These are phyloP conservation scores for Eupithecia subfuscata DNA, from an alignment of 2,888 invertebrate species.

Conservation along the genomic window DNA sequence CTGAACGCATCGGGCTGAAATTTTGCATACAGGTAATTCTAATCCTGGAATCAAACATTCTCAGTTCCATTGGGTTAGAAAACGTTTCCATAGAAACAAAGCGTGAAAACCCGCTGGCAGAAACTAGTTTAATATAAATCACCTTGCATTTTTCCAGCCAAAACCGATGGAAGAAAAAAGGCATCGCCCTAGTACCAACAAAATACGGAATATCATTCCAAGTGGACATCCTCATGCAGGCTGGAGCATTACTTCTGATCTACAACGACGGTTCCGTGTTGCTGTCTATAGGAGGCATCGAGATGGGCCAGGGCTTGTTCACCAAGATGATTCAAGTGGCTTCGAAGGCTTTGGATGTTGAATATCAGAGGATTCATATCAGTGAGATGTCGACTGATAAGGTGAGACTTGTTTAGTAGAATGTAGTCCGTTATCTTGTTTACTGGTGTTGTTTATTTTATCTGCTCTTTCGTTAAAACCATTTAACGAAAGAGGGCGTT, in stretches of 20 bases:
- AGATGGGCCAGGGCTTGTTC: constrained; percentile 96
- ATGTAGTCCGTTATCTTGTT: background rate
- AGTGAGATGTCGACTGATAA: constrained; percentile 91
- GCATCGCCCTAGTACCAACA: constrained; percentile 88
- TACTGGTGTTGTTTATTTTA: no score
- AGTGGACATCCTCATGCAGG: constrained; percentile 87
- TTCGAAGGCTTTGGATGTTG: constrained; percentile 86
- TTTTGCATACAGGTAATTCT: no score
- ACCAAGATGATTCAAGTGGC: constrained; percentile 95
- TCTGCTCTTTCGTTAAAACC: no score
- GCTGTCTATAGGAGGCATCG: constrained; percentile 91
- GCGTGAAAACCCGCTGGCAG: no score
- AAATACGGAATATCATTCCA: constrained; percentile 91
- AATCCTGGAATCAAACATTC: no score
- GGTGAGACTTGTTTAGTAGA: constrained; percentile 52
- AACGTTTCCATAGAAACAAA: no score
- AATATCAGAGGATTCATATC: constrained; percentile 86
- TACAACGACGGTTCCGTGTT: constrained; percentile 92
- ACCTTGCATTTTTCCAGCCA: constrained; percentile 68
- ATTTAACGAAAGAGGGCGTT: no score
- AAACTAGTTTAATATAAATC: constrained; percentile 26
- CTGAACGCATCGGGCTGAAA: no score
- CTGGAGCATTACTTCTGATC: constrained; percentile 90
- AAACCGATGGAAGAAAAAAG: constrained; percentile 91
- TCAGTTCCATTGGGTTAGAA: no score